Percentiles rank a stretch among this genome's conserved stretches.
phyloP scores from a whole-genome alignment of 2,113 vertebrate genomes.

The Urocitellus parryii region DNA sequence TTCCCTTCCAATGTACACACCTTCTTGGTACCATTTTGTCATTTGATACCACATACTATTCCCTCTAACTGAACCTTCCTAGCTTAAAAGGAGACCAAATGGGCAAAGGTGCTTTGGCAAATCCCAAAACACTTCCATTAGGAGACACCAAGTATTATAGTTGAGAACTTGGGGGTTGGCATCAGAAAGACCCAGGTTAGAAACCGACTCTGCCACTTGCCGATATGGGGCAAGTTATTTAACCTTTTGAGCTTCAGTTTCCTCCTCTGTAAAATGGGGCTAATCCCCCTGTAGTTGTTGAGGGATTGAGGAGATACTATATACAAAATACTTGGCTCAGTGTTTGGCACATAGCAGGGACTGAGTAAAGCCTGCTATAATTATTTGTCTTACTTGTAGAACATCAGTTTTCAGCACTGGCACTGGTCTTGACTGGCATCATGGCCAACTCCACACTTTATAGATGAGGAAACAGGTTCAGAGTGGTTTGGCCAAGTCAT shows the following conservation, averaged over 20 bases:
- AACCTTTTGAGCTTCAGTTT: background rate
- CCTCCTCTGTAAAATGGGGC: background rate
- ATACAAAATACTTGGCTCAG: background rate
- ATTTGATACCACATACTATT: background rate
- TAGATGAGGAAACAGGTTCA: background rate
- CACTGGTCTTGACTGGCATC: background rate
- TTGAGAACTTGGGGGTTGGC: background rate
- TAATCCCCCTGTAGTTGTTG: background rate
- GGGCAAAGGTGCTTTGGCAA: background rate
- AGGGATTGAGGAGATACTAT: background rate
- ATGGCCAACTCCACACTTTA: background rate
- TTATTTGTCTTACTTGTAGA: slow-evolving; percentile 18
- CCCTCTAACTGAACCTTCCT: background rate
- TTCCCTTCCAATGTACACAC: background rate
- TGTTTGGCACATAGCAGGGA: background rate
- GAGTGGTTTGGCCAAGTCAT: background rate
- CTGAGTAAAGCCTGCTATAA: background rate
- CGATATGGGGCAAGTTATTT: background rate
- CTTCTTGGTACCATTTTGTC: background rate
- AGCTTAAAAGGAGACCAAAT: background rate
- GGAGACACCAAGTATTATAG: background rate
- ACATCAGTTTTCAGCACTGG: background rate
- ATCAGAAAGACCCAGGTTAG: background rate
- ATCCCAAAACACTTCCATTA: background rate
- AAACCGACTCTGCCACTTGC: slow-evolving; percentile 1